phyloP scores from a whole-genome alignment of 1,140 invertebrate genomes.

The Pachypeltis micranthus region DNA sequence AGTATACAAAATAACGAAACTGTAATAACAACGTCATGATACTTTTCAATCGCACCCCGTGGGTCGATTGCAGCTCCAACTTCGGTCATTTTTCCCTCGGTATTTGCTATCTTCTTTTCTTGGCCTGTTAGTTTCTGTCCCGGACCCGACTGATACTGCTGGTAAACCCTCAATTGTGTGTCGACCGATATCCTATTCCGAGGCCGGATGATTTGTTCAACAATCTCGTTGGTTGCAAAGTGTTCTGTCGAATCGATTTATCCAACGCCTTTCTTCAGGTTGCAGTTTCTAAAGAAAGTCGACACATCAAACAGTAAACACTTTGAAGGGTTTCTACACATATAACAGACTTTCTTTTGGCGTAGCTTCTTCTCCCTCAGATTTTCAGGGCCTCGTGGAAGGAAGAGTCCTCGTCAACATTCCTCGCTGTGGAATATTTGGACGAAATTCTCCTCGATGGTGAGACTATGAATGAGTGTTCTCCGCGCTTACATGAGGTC shows the following conservation, averaged over 20 bases:
- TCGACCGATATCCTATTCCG: slow-evolving; percentile 7
- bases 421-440: background rate
- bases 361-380: slow-evolving; percentile 29
- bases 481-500: background rate
- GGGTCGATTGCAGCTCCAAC: too few relatives aligned
- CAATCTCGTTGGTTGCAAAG: slow-evolving; percentile 16
- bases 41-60: too few relatives aligned
- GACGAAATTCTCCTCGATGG: slow-evolving; percentile 8
- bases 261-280: slow-evolving; percentile 35
- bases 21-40: too few relatives aligned
- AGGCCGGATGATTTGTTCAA: slow-evolving; percentile 13
- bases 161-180: too few relatives aligned
- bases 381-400: slow-evolving; percentile 32
- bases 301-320: slow-evolving; percentile 9
- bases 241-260: slow-evolving; percentile 33
- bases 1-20: too few relatives aligned
- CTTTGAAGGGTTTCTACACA: background rate
- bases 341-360: slow-evolving; percentile 18
- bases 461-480: background rate
- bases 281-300: slow-evolving; percentile 18
- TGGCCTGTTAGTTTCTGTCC: too few relatives aligned
- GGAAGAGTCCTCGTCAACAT: slow-evolving; percentile 26
- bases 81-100: too few relatives aligned
- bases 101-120: too few relatives aligned
- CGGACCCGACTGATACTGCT: too few relatives aligned